These are phyloP conservation scores for Neoscelio sp. DNA, from an alignment of 2,888 invertebrate species.

Conservation along the genomic window DNA sequence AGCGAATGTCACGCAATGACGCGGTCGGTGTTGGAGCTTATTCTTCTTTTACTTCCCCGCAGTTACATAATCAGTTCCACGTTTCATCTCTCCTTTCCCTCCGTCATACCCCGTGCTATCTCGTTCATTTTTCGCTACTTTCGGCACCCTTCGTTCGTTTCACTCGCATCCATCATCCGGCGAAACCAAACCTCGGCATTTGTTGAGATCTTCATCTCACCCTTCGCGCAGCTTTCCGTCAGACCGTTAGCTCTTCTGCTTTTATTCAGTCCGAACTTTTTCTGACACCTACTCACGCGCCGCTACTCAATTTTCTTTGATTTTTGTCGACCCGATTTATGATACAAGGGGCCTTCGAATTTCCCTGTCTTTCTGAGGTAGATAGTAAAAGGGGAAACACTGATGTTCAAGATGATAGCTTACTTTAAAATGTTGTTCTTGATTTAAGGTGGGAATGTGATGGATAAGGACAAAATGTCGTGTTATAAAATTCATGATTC, in stretches of 20 bases:
- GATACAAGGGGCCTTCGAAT: too few relatives aligned
- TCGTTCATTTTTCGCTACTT: slow-evolving; percentile 35
- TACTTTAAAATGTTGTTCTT: too few relatives aligned
- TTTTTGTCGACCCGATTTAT: slow-evolving; percentile 64
- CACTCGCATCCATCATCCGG: slow-evolving; percentile 76
- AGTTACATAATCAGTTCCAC: slow-evolving; percentile 51
- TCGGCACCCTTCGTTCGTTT: slow-evolving; percentile 58
- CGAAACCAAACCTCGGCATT: slow-evolving; percentile 75
- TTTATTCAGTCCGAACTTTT: slow-evolving; percentile 27
- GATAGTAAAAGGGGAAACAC: too few relatives aligned
- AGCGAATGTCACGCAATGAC: slow-evolving; percentile 48
- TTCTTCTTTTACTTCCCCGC: slow-evolving; percentile 17
- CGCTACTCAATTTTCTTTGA: slow-evolving; percentile 70
- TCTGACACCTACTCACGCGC: slow-evolving; percentile 61
- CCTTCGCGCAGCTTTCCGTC: slow-evolving; percentile 55
- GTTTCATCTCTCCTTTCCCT: slow-evolving; percentile 39
- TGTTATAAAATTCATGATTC: too few relatives aligned
- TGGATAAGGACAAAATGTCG: too few relatives aligned
- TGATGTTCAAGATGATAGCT: too few relatives aligned
- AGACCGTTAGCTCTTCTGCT: slow-evolving; percentile 7
- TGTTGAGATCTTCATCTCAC: slow-evolving; percentile 72
- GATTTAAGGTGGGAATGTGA: too few relatives aligned
- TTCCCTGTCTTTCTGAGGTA: too few relatives aligned
- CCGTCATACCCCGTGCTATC: slow-evolving; percentile 33
- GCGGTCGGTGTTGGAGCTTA: slow-evolving; percentile 12